Evolutionary conservation across 2,797 vertebrate species (phyloP).

Genomic region (Psittacula derbiana): DNA sequence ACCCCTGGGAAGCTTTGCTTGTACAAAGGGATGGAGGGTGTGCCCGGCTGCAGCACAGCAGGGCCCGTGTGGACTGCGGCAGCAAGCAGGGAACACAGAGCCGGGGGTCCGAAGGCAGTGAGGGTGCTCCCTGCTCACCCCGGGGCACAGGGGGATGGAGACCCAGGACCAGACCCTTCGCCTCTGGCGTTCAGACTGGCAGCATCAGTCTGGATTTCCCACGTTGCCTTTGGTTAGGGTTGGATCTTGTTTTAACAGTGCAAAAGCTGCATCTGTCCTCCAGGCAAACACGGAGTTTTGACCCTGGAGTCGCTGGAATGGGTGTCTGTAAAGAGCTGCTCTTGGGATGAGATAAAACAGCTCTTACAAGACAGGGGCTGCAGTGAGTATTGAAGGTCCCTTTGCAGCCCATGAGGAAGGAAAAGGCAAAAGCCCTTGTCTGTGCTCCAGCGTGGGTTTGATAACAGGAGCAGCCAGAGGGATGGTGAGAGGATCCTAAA

Average conservation of each 20-base stretch:
- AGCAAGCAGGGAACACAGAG: neutral
- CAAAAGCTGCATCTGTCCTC: neutral
- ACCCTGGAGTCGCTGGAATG: accelerated
- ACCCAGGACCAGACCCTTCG: accelerated
- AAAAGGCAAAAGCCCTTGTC: neutral
- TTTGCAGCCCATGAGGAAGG: neutral
- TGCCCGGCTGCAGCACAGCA: constrained; percentile 5
- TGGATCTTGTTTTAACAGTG: neutral
- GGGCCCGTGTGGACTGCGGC: neutral
- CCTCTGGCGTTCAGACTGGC: accelerated
- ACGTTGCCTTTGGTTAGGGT: accelerated
- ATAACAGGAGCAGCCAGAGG: neutral
- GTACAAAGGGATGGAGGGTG: constrained; percentile 59
- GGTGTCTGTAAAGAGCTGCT: neutral
- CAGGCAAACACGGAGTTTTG: accelerated
- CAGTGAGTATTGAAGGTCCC: accelerated
- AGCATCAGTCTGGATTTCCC: neutral
- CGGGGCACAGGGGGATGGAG: neutral
- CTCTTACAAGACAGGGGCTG: accelerated
- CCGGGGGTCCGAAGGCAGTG: neutral
- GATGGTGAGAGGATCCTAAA: neutral
- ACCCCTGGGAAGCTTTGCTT: constrained; percentile 21
- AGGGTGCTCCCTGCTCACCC: neutral
- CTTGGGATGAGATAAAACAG: neutral
- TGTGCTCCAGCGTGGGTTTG: accelerated